Percentiles rank a stretch among this genome's conserved stretches.
Evolutionary conservation across 2,888 invertebrate species (phyloP).

Genomic region (Lamellibrachia columna): DNA sequence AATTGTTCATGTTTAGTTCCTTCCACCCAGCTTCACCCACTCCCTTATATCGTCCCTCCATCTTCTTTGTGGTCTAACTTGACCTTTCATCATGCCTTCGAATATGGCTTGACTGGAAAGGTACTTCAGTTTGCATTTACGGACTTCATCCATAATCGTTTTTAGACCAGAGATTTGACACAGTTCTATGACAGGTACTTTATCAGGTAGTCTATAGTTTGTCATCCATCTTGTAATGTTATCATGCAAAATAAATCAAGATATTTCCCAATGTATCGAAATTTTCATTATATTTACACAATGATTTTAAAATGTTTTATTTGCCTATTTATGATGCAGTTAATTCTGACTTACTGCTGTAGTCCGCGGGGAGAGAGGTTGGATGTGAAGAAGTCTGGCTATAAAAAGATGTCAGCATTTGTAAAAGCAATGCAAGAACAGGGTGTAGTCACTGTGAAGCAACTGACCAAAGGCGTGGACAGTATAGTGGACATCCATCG

Average conservation of each 20-base stretch:
- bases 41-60: too few relatives aligned
- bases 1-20: too few relatives aligned
- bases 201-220: too few relatives aligned
- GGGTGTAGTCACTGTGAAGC: conserved; percentile 66
- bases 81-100: too few relatives aligned
- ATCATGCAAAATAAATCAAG: not conserved
- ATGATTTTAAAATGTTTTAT: not conserved
- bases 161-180: too few relatives aligned
- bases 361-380: conserved; percentile 77
- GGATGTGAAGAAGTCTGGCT: conserved; percentile 88
- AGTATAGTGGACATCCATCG: conserved; percentile 76
- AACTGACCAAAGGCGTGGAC: conserved; percentile 80
- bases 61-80: too few relatives aligned
- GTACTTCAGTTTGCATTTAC: too few relatives aligned
- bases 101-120: too few relatives aligned
- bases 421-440: conserved; percentile 80
- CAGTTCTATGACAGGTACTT: too few relatives aligned
- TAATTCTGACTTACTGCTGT: conserved; percentile 32
- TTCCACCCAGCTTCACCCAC: too few relatives aligned
- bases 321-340: not conserved
- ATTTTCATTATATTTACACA: not conserved
- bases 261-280: not conserved
- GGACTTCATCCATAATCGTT: too few relatives aligned
- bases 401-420: conserved; percentile 88
- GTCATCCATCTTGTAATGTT: too few relatives aligned